phyloP scores from a whole-genome alignment of 2,113 vertebrate genomes.

The Datnioides undecimradiatus region DNA sequence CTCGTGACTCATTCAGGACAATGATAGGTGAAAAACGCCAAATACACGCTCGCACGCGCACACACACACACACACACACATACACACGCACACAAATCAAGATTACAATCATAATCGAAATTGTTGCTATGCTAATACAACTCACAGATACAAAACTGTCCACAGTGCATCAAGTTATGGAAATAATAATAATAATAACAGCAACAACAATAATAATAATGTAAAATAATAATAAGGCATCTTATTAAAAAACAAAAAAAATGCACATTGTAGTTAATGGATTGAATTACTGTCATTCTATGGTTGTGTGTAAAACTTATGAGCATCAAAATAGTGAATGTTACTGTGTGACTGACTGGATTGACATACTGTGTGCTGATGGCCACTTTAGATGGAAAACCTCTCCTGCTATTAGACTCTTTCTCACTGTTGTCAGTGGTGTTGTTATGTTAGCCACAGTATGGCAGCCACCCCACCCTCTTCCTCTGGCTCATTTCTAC shows the following conservation, averaged over 20 bases:
- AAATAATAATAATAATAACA: too few relatives aligned
- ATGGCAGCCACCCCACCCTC: background rate
- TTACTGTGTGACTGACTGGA: background rate
- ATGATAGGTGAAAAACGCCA: background rate
- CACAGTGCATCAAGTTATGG: too few relatives aligned
- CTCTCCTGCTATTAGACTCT: background rate
- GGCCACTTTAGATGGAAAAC: background rate
- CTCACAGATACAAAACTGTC: too few relatives aligned
- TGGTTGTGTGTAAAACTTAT: background rate
- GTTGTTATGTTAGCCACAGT: conserved; percentile 10
- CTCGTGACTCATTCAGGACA: background rate
- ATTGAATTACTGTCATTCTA: background rate
- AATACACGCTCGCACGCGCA: background rate
- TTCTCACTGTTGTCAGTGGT: conserved; percentile 2
- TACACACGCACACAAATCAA: too few relatives aligned
- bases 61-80: background rate
- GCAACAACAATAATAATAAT: too few relatives aligned
- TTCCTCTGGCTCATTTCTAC: background rate
- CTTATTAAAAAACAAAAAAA: too few relatives aligned
- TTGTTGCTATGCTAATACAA: too few relatives aligned
- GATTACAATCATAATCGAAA: too few relatives aligned
- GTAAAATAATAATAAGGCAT: too few relatives aligned
- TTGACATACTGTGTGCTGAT: background rate
- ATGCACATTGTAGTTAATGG: background rate
- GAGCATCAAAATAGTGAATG: background rate